These are phyloP conservation scores for Phasianus colchicus DNA, from an alignment of 2,113 vertebrate species.

Conservation along the genomic window DNA sequence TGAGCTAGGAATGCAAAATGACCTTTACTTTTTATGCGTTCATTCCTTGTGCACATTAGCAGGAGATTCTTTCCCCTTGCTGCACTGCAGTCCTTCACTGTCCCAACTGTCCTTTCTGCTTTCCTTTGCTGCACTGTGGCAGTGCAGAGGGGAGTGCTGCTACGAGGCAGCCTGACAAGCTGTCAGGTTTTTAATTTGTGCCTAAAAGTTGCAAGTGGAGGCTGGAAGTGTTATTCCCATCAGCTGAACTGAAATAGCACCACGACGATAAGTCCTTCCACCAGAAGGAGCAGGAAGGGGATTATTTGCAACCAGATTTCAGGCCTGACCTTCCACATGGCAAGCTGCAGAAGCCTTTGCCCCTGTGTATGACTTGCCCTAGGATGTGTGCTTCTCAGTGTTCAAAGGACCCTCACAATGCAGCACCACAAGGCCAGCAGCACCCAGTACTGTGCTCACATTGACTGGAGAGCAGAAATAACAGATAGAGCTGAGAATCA, in stretches of 20 bases:
- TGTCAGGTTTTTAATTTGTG: conserved; percentile 45
- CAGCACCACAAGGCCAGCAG: no score
- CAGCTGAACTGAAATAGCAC: neutral
- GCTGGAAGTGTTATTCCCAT: neutral
- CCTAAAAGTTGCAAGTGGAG: conserved; percentile 12
- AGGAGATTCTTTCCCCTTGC: conserved; percentile 20
- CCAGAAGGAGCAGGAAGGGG: neutral
- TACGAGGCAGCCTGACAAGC: neutral
- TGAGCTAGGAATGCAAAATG: neutral
- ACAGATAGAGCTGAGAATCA: neutral
- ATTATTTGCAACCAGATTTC: neutral
- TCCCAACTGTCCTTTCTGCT: neutral
- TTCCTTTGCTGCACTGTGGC: neutral
- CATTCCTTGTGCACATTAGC: neutral
- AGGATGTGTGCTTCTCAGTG: neutral
- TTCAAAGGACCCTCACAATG: neutral
- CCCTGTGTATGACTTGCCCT: neutral
- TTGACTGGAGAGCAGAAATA: neutral
- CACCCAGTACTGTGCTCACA: no score
- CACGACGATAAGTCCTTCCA: neutral
- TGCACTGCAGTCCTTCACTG: neutral
- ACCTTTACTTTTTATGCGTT: conserved; percentile 8
- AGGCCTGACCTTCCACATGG: neutral
- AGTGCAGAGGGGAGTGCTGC: neutral
- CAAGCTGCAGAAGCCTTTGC: neutral